Percentiles rank a stretch among this genome's conserved stretches.
Evolutionary conservation across 2,888 invertebrate species (phyloP).

Genomic region (Idaea straminata): DNA sequence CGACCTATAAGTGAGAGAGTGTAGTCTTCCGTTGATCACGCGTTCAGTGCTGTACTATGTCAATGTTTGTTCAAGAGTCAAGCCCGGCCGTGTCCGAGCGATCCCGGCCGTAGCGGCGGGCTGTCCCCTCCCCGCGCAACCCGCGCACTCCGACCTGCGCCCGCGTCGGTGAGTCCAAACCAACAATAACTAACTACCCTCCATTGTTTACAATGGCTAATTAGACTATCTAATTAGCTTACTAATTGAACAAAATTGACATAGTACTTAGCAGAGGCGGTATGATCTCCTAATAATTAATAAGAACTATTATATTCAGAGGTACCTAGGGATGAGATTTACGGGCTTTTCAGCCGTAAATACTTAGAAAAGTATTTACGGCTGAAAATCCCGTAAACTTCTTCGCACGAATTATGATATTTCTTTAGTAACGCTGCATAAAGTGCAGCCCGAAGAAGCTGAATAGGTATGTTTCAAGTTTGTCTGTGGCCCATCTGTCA

Average conservation of each 20-base stretch:
- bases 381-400: no score
- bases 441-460: no score
- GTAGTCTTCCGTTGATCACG: conserved; percentile 15
- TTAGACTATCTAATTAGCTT: conserved; percentile 48
- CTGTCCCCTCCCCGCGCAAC: conserved; percentile 37
- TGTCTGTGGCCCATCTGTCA: no score
- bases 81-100: conserved; percentile 52
- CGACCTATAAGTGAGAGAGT: background rate
- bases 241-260: conserved; percentile 55
- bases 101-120: conserved; percentile 64
- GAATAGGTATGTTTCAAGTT: no score
- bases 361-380: no score
- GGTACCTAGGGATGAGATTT: no score
- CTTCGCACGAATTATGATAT: no score
- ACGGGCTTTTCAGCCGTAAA: no score
- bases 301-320: no score
- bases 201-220: conserved; percentile 9
- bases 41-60: conserved; percentile 35
- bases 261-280: conserved; percentile 14
- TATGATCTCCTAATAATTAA: background rate
- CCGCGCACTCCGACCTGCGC: conserved; percentile 42
- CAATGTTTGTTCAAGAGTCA: conserved; percentile 73
- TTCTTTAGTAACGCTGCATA: no score
- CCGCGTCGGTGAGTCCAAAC: conserved; percentile 63
- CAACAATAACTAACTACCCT: conserved; percentile 23